These are phyloP conservation scores for Lottia gigantea DNA, from an alignment of 2,888 invertebrate genomes.

Conservation along the genomic window DNA sequence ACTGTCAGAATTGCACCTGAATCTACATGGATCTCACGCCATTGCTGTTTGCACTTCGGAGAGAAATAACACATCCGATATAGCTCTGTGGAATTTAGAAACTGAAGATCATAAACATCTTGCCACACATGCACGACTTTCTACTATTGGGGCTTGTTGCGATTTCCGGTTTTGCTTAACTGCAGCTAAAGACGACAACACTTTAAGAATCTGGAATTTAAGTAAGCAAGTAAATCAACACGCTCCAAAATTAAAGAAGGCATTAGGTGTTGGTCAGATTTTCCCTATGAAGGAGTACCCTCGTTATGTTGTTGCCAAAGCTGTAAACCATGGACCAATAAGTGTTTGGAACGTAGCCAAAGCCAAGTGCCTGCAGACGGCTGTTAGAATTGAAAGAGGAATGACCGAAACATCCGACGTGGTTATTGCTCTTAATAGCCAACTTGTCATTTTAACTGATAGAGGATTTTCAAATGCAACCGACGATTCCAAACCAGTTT, in stretches of 20 bases:
- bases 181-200: constrained; percentile 53
- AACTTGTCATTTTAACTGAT: constrained; percentile 60
- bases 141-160: constrained; percentile 53
- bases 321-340: constrained; percentile 61
- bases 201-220: constrained; percentile 62
- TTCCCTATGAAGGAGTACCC: constrained; percentile 57
- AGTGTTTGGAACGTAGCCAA: constrained; percentile 64
- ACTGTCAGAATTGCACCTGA: constrained; percentile 53
- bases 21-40: constrained; percentile 60
- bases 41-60: constrained; percentile 56
- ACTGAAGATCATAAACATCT: constrained; percentile 67
- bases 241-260: constrained; percentile 54
- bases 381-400: constrained; percentile 59
- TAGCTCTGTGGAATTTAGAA: constrained; percentile 66
- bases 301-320: constrained; percentile 58
- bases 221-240: constrained; percentile 51
- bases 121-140: constrained; percentile 57
- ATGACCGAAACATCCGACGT: constrained; percentile 58
- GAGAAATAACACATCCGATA: constrained; percentile 54
- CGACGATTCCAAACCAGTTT: constrained; percentile 57
- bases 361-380: constrained; percentile 51
- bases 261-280: constrained; percentile 54
- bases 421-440: constrained; percentile 56
- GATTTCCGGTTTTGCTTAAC: constrained; percentile 62
- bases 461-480: constrained; percentile 51